Evolutionary conservation across 2,797 vertebrate species (phyloP), one percentile per base, ranked within the genome.

Genomic region (Cirrhinus molitorella): DNA sequence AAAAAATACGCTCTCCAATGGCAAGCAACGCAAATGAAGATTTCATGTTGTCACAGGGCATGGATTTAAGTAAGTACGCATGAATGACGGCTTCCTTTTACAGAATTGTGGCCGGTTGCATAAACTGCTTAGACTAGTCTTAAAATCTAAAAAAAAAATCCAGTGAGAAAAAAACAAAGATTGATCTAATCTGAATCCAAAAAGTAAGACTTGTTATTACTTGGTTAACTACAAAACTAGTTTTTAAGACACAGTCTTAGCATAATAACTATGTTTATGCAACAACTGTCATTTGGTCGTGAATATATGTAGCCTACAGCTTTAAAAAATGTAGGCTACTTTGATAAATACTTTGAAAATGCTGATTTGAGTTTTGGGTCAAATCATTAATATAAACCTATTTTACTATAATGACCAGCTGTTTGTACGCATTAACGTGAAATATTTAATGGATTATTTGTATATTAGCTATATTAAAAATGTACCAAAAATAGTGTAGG

Each of bases 1-100:
- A 43, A 34, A 59, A 85, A 88, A 84, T 73, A 83, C n/a, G 65
- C 80, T 85, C 86, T 89, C 91, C 85, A 88, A 94, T 92, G 90
- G 89, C 90, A 87, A 91, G 89, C 89, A 94, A 90, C 90, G 80
- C 83, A 28, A 76, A 43, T 83, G 88, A 77, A 85, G 82, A 87
- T 80, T 61, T 31, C 86, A 86, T 68, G 31, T 89, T 88, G 86
- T 21, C 88, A 85, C 87, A 70, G 91, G 91, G 90, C 90, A 93
- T 92, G 93, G 92, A 92, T 90, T 91, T 93, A 89, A 92, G 89
- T 92, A 89, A 93, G 92, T 92, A 92, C 49, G 23, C 13, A 66
- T 66, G n/a, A n/a, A 21, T 43, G 23, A 40, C 6, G 8, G 6
- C 31, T 40, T 53, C 7, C 2, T 9, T 78, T 37, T 28, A 31